Percentiles rank a stretch among this genome's conserved stretches.
Evolutionary conservation across 2,888 invertebrate species (phyloP).

Genomic region (Chaetogeoica ovagalla): DNA sequence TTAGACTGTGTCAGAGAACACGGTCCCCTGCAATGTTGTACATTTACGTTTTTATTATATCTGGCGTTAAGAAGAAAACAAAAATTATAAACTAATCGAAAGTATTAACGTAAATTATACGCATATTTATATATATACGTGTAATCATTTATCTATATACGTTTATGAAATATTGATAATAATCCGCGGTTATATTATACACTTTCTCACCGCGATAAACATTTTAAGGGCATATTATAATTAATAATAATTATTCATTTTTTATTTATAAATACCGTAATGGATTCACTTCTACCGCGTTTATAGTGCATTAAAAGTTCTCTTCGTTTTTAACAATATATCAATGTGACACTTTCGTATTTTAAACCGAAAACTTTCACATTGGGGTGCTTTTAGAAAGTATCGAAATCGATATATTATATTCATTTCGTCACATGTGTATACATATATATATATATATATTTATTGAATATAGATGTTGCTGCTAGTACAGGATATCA

Average conservation of each 20-base stretch:
- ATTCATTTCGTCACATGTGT: not conserved
- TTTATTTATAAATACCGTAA: not conserved
- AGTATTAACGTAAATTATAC: too few species aligned
- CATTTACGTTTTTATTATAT: too few species aligned
- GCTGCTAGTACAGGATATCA: slow-evolving; percentile 4
- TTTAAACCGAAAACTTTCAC: slow-evolving; percentile 16
- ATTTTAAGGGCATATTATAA: not conserved
- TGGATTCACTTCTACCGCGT: not conserved
- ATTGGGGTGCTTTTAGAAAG: slow-evolving; percentile 28
- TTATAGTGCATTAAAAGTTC: slow-evolving; percentile 2
- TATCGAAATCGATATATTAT: slow-evolving; percentile 26
- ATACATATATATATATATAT: too few species aligned
- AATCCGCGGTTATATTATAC: not conserved
- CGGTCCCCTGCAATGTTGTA: too few species aligned
- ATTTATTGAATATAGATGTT: slow-evolving; percentile 25
- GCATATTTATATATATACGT: not conserved
- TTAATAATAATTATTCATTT: not conserved
- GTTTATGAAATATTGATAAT: not conserved
- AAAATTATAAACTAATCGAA: too few species aligned
- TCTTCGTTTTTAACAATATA: not conserved
- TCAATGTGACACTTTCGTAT: slow-evolving; percentile 9
- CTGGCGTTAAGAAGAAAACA: too few species aligned
- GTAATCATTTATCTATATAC: not conserved
- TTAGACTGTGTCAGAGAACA: too few species aligned
- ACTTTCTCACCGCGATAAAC: not conserved